Evolutionary conservation across 2,888 invertebrate species (phyloP), one percentile per base, ranked within the genome.

Genomic region (Catonia carolina): DNA sequence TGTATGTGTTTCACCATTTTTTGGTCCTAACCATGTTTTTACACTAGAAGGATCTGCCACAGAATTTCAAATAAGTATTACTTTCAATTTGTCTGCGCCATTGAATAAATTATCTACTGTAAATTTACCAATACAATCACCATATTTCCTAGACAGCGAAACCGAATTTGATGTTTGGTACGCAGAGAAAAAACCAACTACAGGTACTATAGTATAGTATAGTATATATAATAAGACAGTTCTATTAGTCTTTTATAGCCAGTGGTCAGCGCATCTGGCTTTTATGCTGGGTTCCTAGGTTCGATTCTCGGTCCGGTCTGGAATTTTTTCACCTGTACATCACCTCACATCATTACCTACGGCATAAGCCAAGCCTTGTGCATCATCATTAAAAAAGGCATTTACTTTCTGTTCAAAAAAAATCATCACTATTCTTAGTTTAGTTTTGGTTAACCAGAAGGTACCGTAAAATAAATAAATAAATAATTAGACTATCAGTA

Each of bases 141-240:
- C 70, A 0, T 69, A 68, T 33, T 37, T 56, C 12, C 8, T 45
- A 14, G 27, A 35, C 6, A 10, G n/a, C 5, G 42, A 53, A 15
- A 31, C 61, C 1, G 62, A 63, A 1, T 71, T 69, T 39, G 68
- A 69, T 18, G 66, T 71, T 56, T 68, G 66, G 66, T 55, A 66
- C 33, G 61, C 68, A 0, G 65, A 68, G 15, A 64, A 67, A 15
- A 62, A 61, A 48, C 70, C 70, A 2, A 63, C 62, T 12, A 62
- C 65, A 20, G 63, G 70, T 69, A 64, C 51, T 8, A 5, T 50
- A 7, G 12, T 20, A 8, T 20, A 45, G 15, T 20, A 20, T 17
- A 14, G 15, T 41, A 12, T 14, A 15, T 12, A 1, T 18, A 12
- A 35, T 47, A 45, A 41, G 12, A 42, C 15, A 35, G 15, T 22